These are phyloP conservation scores for Pelecanus crispus DNA, from an alignment of 2,113 vertebrate species.

Conservation along the genomic window DNA sequence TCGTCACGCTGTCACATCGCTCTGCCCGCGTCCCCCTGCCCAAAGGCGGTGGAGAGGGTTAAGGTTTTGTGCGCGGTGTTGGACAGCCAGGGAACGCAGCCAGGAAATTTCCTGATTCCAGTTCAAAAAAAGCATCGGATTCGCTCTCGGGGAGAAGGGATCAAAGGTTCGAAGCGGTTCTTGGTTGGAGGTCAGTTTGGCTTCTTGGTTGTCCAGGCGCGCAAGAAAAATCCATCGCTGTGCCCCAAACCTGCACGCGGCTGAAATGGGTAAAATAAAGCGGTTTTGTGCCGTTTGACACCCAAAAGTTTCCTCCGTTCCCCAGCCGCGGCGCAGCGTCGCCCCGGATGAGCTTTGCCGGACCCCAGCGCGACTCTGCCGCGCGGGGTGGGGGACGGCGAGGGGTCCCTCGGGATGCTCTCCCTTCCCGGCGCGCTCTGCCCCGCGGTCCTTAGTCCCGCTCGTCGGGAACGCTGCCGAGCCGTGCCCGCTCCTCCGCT, in stretches of 20 bases:
- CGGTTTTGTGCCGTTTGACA: not conserved
- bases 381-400: rapidly evolving
- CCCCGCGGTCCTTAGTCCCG: not conserved
- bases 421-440: not conserved
- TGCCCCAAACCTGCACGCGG: not conserved
- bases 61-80: not conserved
- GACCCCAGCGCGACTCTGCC: rapidly evolving
- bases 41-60: not conserved
- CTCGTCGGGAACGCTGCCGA: rapidly evolving
- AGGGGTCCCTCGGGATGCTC: not conserved
- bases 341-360: rapidly evolving
- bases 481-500: rapidly evolving
- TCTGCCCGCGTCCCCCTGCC: not conserved
- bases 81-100: not conserved
- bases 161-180: not conserved
- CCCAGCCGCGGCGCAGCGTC: not conserved
- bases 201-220: not conserved
- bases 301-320: not conserved
- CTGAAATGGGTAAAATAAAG: not conserved
- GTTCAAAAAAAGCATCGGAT: not conserved
- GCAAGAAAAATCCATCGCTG: not conserved
- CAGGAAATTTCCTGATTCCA: slow-evolving; percentile 34
- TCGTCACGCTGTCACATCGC: rapidly evolving
- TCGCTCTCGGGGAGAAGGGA: not conserved
- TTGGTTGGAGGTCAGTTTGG: not conserved